Conservation (phyloP, 2,888 invertebrate species). For the Anoncus sp. region DNA sequence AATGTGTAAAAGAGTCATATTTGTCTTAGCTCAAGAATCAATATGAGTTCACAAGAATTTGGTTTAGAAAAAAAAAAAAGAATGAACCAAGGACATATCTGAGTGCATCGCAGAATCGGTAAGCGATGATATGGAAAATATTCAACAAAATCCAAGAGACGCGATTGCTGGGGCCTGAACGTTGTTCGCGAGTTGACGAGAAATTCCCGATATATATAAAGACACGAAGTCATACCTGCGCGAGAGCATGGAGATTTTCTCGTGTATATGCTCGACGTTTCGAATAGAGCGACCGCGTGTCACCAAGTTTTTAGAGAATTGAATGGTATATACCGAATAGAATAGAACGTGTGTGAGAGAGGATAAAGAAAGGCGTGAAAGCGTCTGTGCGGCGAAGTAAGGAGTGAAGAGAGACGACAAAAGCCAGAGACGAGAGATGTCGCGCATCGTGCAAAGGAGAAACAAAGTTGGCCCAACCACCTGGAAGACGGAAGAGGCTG, state of each 20-base stretch:
- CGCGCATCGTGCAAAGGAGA: slow-evolving; percentile 44
- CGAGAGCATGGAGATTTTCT: slow-evolving; percentile 12
- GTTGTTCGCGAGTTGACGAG: too few species aligned
- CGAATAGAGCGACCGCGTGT: slow-evolving; percentile 8
- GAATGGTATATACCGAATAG: slow-evolving; percentile 27
- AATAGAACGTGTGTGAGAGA: slow-evolving; percentile 32
- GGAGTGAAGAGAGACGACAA: slow-evolving; percentile 40
- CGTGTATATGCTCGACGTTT: slow-evolving; percentile 15
- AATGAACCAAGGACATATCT: too few species aligned
- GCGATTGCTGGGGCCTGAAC: too few species aligned
- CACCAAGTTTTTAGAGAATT: slow-evolving; percentile 47
- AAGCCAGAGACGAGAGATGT: slow-evolving; percentile 41
- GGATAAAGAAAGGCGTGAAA: slow-evolving; percentile 44
- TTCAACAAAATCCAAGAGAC: background rate
- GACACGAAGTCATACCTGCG: too few species aligned
- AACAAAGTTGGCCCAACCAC: slow-evolving; percentile 56
- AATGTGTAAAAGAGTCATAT: too few species aligned
- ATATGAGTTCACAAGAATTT: too few species aligned
- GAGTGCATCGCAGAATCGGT: too few species aligned
- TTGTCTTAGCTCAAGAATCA: too few species aligned
- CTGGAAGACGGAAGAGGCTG: slow-evolving; percentile 53
- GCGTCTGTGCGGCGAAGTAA: slow-evolving; percentile 30
- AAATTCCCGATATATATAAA: background rate
- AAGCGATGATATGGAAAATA: background rate
- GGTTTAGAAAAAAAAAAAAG: too few species aligned